Conservation (phyloP, 2,797 vertebrate genomes). For the Peromyscus attwateri region DNA sequence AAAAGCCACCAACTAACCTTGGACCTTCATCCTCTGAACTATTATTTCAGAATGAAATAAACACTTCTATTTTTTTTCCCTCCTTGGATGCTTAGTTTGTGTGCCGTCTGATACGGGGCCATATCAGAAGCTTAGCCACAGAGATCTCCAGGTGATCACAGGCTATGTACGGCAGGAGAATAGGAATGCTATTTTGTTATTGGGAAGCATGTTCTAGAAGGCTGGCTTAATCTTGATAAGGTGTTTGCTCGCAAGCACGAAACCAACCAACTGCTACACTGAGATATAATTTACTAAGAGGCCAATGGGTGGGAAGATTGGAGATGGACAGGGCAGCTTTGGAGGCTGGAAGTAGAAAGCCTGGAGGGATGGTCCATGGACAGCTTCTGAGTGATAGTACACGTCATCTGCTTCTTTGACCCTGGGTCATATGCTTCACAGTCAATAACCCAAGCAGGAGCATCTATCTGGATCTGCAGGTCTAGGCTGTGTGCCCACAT, state of each 20-base stretch:
- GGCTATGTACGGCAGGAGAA: background rate
- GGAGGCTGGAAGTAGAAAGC: background rate
- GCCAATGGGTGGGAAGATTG: background rate
- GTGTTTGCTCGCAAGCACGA: background rate
- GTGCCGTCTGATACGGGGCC: accelerated
- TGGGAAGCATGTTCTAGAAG: background rate
- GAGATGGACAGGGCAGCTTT: background rate
- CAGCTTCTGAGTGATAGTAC: background rate
- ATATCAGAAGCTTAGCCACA: background rate
- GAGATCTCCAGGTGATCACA: background rate
- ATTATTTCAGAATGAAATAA: background rate
- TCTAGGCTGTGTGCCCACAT: background rate
- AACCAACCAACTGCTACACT: background rate
- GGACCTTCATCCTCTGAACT: background rate
- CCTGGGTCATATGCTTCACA: background rate
- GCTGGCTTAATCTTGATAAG: background rate
- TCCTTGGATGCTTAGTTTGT: background rate
- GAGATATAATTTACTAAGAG: background rate
- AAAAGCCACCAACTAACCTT: background rate
- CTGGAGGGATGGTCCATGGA: background rate
- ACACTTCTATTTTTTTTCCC: background rate
- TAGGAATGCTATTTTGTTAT: background rate
- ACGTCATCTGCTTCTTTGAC: background rate
- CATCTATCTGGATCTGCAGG: background rate
- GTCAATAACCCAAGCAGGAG: background rate